Percentiles rank a stretch among this genome's conserved stretches.
These are phyloP conservation scores for Saturnia pavonia DNA, from an alignment of 2,888 invertebrate species.

Conservation along the genomic window DNA sequence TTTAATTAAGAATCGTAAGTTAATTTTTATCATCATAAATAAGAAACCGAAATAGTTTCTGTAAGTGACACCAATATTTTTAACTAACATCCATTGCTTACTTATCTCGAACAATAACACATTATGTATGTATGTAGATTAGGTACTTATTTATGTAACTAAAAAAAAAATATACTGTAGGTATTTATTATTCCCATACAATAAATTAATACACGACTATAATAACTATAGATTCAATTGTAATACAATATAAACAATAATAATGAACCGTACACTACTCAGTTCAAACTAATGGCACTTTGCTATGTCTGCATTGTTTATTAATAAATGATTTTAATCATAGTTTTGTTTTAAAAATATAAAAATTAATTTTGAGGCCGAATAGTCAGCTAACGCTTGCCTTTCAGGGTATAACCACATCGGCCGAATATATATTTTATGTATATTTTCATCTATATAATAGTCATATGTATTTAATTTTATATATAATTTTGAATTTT, in stretches of 20 bases:
- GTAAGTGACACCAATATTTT: conserved; percentile 64
- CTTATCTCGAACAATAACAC: conserved; percentile 74
- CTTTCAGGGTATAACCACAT: conserved; percentile 89
- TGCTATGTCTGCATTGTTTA: conserved; percentile 74
- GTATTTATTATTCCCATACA: conserved; percentile 47
- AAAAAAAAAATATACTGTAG: conserved; percentile 59
- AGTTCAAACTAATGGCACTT: conserved; percentile 79
- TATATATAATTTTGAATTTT: conserved; percentile 82
- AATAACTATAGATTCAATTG: conserved; percentile 63
- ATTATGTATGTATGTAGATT: conserved; percentile 20
- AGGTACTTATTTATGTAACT: conserved; percentile 71
- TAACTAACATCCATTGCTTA: conserved; percentile 61
- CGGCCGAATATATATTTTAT: conserved; percentile 79
- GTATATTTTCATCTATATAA: conserved; percentile 80
- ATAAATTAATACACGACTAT: conserved; percentile 62
- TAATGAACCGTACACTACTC: conserved; percentile 57
- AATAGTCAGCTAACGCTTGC: conserved; percentile 82
- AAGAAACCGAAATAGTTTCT: conserved; percentile 68
- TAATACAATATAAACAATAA: conserved; percentile 50
- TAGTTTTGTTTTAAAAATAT: conserved; percentile 48
- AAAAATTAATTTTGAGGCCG: conserved; percentile 76
- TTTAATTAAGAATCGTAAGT: conserved; percentile 35
- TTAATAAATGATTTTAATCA: conserved; percentile 54
- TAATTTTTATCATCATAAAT: conserved; percentile 37
- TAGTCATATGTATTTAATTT: conserved; percentile 80